Percentiles rank a stretch among this genome's conserved stretches.
Conservation (phyloP, 2,888 invertebrate genomes). For the Meloe dianella region DNA sequence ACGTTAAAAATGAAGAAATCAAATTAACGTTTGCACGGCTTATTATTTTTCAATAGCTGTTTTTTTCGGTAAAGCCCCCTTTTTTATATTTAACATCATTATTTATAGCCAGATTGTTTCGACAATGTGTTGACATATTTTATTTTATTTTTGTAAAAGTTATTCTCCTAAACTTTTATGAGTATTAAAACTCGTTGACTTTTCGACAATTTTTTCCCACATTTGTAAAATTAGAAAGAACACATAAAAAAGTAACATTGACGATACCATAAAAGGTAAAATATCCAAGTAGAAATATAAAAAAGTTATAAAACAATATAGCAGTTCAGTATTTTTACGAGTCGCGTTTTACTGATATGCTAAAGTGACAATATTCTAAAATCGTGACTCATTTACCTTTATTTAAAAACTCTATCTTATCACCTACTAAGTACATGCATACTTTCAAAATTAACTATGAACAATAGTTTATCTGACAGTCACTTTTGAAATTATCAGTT, state of each 20-base stretch:
- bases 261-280: not conserved
- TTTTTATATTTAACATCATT: not conserved
- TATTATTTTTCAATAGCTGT: not conserved
- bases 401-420: not conserved
- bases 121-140: not conserved
- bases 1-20: too few relatives aligned
- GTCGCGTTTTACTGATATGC: not conserved
- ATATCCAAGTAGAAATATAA: not conserved
- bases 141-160: too few relatives aligned
- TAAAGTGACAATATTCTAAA: not conserved
- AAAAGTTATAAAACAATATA: conserved; percentile 10
- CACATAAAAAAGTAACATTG: not conserved
- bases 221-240: not conserved
- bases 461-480: too few relatives aligned
- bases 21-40: too few relatives aligned
- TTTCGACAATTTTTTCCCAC: not conserved
- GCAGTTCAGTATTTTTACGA: not conserved
- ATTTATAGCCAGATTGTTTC: not conserved
- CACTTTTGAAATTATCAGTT: not conserved
- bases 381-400: not conserved
- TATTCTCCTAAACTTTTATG: not conserved
- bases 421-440: not conserved
- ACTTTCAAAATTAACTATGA: too few relatives aligned
- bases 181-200: not conserved
- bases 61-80: not conserved